A percentile compares a stretch with the other conserved stretches of the same genome.
phyloP scores from a whole-genome alignment of 1,140 invertebrate genomes.

The Cyphomyrmex costatus region DNA sequence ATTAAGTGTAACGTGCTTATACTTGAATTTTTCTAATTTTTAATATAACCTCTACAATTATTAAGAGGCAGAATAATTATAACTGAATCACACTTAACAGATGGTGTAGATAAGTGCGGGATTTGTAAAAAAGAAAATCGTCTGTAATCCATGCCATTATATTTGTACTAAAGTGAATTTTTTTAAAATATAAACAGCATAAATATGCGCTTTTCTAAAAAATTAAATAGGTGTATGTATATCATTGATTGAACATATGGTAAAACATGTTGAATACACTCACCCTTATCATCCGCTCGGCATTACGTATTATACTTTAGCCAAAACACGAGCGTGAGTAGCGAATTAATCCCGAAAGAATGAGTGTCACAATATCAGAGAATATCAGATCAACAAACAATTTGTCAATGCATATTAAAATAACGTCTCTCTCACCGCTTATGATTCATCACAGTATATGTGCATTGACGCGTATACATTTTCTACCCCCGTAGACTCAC shows the following conservation, averaged over 20 bases:
- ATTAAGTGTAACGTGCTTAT: too few relatives aligned
- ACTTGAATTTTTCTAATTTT: neutral
- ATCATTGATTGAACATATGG: neutral
- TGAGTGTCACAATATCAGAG: neutral
- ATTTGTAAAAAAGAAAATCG: neutral
- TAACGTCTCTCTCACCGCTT: neutral
- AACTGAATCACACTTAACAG: neutral
- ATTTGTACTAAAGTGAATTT: too few relatives aligned
- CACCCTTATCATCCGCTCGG: neutral
- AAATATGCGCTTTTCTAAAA: neutral
- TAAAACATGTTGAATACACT: neutral
- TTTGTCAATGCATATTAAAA: neutral
- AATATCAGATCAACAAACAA: neutral
- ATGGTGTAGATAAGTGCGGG: neutral
- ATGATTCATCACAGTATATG: neutral
- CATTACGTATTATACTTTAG: conserved; percentile 31
- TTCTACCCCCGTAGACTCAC: conserved; percentile 20
- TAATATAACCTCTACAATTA: neutral
- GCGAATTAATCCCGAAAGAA: neutral
- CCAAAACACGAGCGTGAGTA: too few relatives aligned
- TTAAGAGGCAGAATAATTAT: neutral
- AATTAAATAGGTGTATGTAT: neutral
- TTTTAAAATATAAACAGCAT: neutral
- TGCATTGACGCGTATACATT: neutral
- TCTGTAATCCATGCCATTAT: neutral